These are phyloP conservation scores for Chaitophorus viminalis DNA, from an alignment of 2,888 invertebrate genomes.

Conservation along the genomic window DNA sequence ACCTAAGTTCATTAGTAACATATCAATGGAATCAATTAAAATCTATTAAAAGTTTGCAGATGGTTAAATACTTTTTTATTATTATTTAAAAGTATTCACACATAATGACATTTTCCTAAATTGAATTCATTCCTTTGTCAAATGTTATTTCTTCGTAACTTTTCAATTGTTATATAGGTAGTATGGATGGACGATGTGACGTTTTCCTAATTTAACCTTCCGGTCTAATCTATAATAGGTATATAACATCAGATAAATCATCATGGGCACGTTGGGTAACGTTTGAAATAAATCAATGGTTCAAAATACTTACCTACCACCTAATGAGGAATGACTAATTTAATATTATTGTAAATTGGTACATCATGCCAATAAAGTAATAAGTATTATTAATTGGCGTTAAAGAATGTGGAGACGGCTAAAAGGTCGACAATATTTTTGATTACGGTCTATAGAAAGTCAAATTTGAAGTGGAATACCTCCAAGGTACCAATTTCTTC, in stretches of 20 bases:
- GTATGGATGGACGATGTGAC: too few species aligned
- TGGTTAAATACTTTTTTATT: neutral
- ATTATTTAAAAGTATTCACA: conserved; percentile 17
- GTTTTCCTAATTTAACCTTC: neutral
- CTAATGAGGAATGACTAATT: neutral
- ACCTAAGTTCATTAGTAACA: conserved; percentile 7
- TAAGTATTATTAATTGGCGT: too few species aligned
- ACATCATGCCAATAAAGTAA: too few species aligned
- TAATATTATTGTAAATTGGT: too few species aligned
- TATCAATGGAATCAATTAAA: conserved; percentile 23
- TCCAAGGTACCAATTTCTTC: too few species aligned
- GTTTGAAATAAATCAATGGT: neutral
- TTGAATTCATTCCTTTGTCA: conserved; percentile 5
- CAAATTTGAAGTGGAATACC: too few species aligned
- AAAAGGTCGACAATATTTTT: too few species aligned
- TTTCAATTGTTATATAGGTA: neutral
- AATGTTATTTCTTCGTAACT: neutral
- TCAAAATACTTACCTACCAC: too few species aligned
- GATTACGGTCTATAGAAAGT: too few species aligned
- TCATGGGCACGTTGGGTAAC: neutral
- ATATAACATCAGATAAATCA: too few species aligned
- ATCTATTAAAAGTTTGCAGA: neutral
- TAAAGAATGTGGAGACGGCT: too few species aligned
- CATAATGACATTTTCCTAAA: conserved; percentile 21
- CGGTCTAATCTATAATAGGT: neutral